Evolutionary conservation across 53 echinoderm and acorn worm species (phyloP).

Genomic region (Holothuria leucospilota): DNA sequence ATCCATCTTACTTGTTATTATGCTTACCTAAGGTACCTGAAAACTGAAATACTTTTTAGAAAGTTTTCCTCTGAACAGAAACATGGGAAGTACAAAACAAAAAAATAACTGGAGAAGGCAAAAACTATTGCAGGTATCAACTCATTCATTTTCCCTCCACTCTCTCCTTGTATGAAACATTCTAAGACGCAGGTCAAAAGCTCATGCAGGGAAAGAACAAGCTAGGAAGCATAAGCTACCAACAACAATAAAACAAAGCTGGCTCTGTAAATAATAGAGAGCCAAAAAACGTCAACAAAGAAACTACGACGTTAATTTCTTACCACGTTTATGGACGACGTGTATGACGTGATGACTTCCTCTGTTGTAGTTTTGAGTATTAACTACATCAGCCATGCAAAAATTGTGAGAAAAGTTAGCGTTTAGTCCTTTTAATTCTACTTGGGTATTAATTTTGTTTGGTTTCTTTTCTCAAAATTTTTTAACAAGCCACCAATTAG

Average conservation of each 20-base stretch:
- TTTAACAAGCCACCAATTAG: no score
- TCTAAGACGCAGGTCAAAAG: conserved; percentile 5
- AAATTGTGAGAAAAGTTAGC: conserved; percentile 55
- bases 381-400: conserved; percentile 53
- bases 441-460: neutral
- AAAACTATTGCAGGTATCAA: neutral
- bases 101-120: no score
- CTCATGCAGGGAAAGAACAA: conserved; percentile 9
- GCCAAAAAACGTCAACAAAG: conserved; percentile 12
- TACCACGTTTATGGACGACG: conserved; percentile 45
- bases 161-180: neutral
- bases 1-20: no score
- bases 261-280: conserved; percentile 29
- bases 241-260: conserved; percentile 17
- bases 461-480: no score
- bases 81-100: no score
- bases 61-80: no score
- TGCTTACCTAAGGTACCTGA: no score
- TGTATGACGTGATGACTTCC: conserved; percentile 54
- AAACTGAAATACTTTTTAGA: no score
- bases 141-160: neutral
- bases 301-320: conserved; percentile 42
- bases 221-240: conserved; percentile 26
- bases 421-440: conserved; percentile 29
- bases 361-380: conserved; percentile 50